A percentile compares a stretch with the other conserved stretches of the same genome.
Evolutionary conservation across 2,888 invertebrate genomes (phyloP).

Genomic region (Agriopis leucophaearia): DNA sequence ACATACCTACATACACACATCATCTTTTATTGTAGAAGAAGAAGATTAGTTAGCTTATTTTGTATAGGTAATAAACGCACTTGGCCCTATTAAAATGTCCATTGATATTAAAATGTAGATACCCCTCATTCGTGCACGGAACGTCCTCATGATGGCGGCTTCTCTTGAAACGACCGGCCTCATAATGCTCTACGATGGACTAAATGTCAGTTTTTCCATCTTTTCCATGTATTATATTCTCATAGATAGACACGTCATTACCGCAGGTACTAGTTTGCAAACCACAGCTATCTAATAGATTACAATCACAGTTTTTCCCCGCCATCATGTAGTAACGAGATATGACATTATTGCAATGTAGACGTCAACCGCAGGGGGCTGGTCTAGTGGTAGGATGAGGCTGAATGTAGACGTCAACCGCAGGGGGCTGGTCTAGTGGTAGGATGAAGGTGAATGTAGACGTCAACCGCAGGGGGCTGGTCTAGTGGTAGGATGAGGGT

Average conservation of each 20-base stretch:
- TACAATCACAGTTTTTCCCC: slow-evolving; percentile 17
- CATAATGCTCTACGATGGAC: no score
- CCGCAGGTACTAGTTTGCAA: neutral
- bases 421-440: neutral
- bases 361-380: neutral
- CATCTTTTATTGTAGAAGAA: no score
- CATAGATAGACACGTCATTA: neutral
- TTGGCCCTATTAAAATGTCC: no score
- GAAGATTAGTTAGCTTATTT: no score
- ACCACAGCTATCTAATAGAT: slow-evolving; percentile 19
- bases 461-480: neutral
- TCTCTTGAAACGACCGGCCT: no score
- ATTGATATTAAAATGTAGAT: no score
- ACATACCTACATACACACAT: no score
- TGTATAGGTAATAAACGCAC: no score
- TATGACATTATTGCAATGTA: slow-evolving; percentile 12
- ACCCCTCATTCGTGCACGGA: no score
- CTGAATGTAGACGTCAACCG: neutral
- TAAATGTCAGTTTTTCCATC: neutral
- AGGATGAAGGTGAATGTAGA: neutral
- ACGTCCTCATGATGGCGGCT: no score
- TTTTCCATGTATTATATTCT: neutral
- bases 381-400: neutral
- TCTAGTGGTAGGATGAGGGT: neutral
- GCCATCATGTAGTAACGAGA: slow-evolving; percentile 11